Evolutionary conservation across 2,888 invertebrate species (phyloP).

Genomic region (Hemaris fuciformis): DNA sequence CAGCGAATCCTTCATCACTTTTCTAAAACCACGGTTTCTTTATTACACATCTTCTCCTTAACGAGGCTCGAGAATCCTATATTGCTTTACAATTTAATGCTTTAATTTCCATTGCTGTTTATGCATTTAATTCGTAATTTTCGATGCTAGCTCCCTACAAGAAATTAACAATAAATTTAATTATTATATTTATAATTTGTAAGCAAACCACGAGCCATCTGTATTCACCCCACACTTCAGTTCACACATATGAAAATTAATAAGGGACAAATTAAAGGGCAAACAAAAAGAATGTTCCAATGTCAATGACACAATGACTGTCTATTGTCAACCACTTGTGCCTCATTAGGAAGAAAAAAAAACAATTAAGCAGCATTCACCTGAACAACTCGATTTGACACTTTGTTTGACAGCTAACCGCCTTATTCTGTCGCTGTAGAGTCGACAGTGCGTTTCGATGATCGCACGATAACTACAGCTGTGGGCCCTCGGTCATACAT

Average conservation of each 20-base stretch:
- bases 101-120: not conserved
- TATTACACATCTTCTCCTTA: too few species aligned
- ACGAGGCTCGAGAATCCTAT: too few species aligned
- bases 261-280: conserved; percentile 63
- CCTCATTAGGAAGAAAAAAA: conserved; percentile 77
- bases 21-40: too few species aligned
- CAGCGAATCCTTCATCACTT: too few species aligned
- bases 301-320: conserved; percentile 70
- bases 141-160: not conserved
- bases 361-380: conserved; percentile 66
- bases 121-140: not conserved
- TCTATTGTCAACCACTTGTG: conserved; percentile 72
- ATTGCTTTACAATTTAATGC: too few species aligned
- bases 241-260: conserved; percentile 52
- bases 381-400: conserved; percentile 35
- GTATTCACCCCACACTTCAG: conserved; percentile 37
- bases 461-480: not conserved
- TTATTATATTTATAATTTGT: conserved; percentile 1
- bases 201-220: not conserved
- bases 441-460: conserved; percentile 13
- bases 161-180: not conserved
- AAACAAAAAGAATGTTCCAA: conserved; percentile 53
- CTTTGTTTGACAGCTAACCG: not conserved
- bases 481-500: conserved; percentile 47
- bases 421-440: conserved; percentile 35